These are phyloP conservation scores for Athene cunicularia DNA, from an alignment of 2,113 vertebrate species.

Conservation along the genomic window DNA sequence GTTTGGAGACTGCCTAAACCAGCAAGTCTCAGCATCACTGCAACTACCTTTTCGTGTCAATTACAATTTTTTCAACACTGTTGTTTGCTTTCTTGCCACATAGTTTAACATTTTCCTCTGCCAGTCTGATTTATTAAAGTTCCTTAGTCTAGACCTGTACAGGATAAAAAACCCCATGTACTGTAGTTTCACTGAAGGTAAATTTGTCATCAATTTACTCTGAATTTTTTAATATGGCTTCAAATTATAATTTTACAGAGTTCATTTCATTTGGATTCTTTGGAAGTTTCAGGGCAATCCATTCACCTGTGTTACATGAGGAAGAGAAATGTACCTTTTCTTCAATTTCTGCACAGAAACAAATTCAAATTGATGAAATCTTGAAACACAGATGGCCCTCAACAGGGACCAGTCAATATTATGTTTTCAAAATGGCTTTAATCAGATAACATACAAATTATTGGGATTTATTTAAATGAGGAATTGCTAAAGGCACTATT, in stretches of 20 bases:
- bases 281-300: background rate
- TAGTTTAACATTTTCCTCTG: background rate
- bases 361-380: background rate
- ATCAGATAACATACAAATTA: background rate
- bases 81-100: background rate
- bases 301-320: background rate
- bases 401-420: background rate
- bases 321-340: background rate
- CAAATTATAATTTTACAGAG: background rate
- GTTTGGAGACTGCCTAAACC: background rate
- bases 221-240: background rate
- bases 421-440: slow-evolving; percentile 11
- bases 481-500: background rate
- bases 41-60: background rate
- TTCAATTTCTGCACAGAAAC: background rate
- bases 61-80: background rate
- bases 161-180: background rate
- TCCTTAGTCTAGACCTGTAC: background rate
- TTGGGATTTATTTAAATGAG: background rate
- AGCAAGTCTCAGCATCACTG: background rate
- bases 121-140: background rate
- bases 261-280: background rate
- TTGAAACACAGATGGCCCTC: background rate
- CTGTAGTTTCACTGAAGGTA: background rate
- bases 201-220: background rate